These are phyloP conservation scores for Pantherophis vulpinus DNA, from an alignment of 2,797 vertebrate genomes.

Conservation along the genomic window DNA sequence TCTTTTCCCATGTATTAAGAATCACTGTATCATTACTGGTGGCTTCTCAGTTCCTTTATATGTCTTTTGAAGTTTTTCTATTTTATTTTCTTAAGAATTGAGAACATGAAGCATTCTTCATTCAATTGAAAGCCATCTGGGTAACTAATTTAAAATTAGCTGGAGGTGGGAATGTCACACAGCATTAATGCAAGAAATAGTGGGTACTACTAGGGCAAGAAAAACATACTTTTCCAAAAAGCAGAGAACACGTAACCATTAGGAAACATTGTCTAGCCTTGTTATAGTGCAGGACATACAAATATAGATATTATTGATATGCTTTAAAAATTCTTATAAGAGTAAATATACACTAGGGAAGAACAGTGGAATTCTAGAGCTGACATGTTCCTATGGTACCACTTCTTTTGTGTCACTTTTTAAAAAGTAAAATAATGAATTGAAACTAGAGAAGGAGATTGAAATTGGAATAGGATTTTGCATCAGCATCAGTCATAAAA, in stretches of 20 bases:
- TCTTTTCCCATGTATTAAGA: background rate
- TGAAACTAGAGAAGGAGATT: background rate
- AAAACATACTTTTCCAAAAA: background rate
- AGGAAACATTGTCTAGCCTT: background rate
- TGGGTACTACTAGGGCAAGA: background rate
- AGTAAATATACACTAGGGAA: background rate
- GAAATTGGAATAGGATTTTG: background rate
- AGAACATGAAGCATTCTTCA: background rate
- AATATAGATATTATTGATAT: background rate
- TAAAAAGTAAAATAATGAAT: background rate
- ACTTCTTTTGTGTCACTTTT: background rate
- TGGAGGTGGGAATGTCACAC: background rate
- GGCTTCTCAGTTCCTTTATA: fast-evolving
- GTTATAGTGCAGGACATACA: background rate
- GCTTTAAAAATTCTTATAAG: background rate
- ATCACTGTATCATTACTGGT: fast-evolving
- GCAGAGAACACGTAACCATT: background rate
- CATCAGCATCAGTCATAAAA: background rate
- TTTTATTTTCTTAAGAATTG: background rate
- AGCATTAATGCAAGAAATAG: background rate
- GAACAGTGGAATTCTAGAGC: background rate
- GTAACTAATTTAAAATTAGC: background rate
- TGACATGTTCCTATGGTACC: background rate
- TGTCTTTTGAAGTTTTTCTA: background rate
- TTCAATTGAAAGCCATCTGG: background rate